These are phyloP conservation scores for Ligdia adustata DNA, from an alignment of 2,888 invertebrate genomes.

Conservation along the genomic window DNA sequence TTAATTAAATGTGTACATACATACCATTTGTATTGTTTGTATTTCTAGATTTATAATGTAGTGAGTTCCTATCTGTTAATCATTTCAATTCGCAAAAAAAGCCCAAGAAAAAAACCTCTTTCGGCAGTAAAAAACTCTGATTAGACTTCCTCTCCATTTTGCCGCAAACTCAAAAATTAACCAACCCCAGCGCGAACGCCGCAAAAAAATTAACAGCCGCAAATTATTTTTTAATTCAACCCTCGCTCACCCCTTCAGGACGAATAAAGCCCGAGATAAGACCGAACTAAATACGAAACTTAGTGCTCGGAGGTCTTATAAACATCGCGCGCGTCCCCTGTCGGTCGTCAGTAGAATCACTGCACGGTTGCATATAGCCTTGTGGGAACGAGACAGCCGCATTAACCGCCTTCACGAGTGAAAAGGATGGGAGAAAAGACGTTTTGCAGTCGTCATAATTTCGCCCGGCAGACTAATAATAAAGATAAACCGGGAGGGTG, in stretches of 20 bases:
- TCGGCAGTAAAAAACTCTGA: too few species aligned
- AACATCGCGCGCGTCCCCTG: constrained; percentile 60
- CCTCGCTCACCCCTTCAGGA: constrained; percentile 49
- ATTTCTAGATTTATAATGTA: too few species aligned
- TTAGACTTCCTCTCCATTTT: neutral
- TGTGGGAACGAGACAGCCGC: constrained; percentile 45
- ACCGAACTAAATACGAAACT: constrained; percentile 63
- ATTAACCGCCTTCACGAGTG: constrained; percentile 27
- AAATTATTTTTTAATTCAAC: constrained; percentile 55
- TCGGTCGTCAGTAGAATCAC: constrained; percentile 67
- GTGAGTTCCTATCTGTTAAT: too few species aligned
- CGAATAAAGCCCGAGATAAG: constrained; percentile 62
- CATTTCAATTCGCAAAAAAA: too few species aligned
- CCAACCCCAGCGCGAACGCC: constrained; percentile 1
- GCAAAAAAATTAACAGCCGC: constrained; percentile 29
- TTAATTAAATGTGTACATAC: too few species aligned
- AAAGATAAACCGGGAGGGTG: constrained; percentile 75
- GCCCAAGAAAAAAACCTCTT: too few species aligned
- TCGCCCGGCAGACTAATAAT: constrained; percentile 83
- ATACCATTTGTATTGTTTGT: too few species aligned
- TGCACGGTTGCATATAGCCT: constrained; percentile 63
- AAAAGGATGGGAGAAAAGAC: constrained; percentile 56
- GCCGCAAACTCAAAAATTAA: constrained; percentile 2
- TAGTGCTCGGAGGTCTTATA: constrained; percentile 65
- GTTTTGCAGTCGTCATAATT: constrained; percentile 85